Evolutionary conservation across 2,797 vertebrate genomes (phyloP).

Genomic region (Leuciscus waleckii): DNA sequence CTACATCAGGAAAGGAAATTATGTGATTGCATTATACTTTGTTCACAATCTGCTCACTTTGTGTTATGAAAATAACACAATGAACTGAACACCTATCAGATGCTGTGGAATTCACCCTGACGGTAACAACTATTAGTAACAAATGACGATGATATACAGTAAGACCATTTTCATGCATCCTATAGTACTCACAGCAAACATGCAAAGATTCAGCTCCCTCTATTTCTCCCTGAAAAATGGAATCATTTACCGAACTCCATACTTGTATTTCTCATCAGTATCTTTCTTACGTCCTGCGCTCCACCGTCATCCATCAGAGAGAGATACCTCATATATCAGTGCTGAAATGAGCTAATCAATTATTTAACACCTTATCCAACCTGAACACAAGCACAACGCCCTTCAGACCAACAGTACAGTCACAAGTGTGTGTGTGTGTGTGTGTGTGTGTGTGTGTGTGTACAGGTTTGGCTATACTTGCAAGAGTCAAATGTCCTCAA

Average conservation of each 20-base stretch:
- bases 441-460: not conserved
- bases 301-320: constrained; percentile 77
- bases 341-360: constrained; percentile 82
- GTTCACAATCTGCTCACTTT: constrained; percentile 33
- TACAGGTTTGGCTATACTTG: not conserved
- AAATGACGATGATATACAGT: not conserved
- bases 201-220: not conserved
- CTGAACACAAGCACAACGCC: constrained; percentile 51
- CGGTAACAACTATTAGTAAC: not conserved
- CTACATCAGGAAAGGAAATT: constrained; percentile 32
- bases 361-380: constrained; percentile 79
- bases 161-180: not conserved
- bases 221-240: constrained; percentile 12
- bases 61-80: not conserved
- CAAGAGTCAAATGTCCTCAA: too few relatives aligned
- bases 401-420: constrained; percentile 45
- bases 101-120: constrained; percentile 5
- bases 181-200: not conserved
- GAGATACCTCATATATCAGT: constrained; percentile 76
- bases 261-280: constrained; percentile 31
- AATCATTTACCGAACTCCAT: constrained; percentile 22
- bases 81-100: constrained; percentile 20
- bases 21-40: constrained; percentile 23
- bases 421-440: not conserved
- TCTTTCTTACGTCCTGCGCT: constrained; percentile 14